Evolutionary conservation across 2,888 invertebrate genomes (phyloP), one percentile per base, ranked within the genome.

Genomic region (Smittia sp.): DNA sequence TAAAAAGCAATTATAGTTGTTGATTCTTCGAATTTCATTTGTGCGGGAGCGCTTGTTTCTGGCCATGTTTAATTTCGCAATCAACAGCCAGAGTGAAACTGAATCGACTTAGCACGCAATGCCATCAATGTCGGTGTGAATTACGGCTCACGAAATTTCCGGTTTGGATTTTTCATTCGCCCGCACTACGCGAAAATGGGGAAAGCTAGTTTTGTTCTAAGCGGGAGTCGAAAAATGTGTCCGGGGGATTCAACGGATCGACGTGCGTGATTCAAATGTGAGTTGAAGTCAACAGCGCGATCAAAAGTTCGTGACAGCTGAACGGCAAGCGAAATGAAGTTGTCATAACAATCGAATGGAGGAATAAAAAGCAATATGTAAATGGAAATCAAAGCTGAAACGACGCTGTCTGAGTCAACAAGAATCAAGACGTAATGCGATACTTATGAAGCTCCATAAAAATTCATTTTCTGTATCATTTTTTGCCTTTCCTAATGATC

Each of bases 121-220:
- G 27, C 63, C 39, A 52, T 72, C 38, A 72, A 72, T 25, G 72
- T 72, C 72, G 72, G 72, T 72, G 72, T 72, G 72, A 72, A 72
- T 72, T 72, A 72, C 54, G 32, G 72, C 38, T 72, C 72, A 72
- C 72, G 72, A 62, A 24, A 72, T 72, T 58, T 72, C 72, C 72
- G 72, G 13, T 62, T 62, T 24, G 24, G 72, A 72, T 72, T 62
- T 72, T 72, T 72, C 72, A 72, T 72, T 54, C 52, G 52, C 58
- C n/a, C 54, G 58, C 15, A 32, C 32, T 6, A 32, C 3, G 32
- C 32, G 32, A 32, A 32, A 32, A 32, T 32, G 9, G 32, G 3
- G 3, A n/a, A n/a, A 6, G 3, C 9, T 32, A 32, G 3, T 32
- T 32, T 32, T 32, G 3, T 3, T 32, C 9, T 32, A 32, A 3